These are phyloP conservation scores for Drosophila leontia DNA, from an alignment of 1,140 invertebrate genomes.

Conservation along the genomic window DNA sequence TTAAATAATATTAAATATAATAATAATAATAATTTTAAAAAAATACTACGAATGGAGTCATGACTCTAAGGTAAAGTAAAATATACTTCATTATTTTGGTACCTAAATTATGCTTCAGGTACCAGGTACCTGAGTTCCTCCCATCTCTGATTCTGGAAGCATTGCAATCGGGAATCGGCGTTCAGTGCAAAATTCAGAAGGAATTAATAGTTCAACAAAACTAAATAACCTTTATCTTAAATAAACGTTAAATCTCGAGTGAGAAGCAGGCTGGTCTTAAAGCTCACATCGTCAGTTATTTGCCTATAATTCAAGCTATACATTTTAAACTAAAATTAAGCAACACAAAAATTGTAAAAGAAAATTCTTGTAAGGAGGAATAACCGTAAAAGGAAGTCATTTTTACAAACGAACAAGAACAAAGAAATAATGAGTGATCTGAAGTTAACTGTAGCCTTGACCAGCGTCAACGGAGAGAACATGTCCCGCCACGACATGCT, in stretches of 20 bases:
- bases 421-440: slow-evolving; percentile 91
- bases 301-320: not conserved
- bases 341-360: not conserved
- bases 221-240: not conserved
- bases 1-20: no score
- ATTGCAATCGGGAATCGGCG: slow-evolving; percentile 26
- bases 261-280: slow-evolving; percentile 26
- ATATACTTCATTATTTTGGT: slow-evolving; percentile 4
- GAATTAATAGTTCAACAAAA: not conserved
- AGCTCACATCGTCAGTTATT: not conserved
- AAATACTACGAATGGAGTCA: no score
- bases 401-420: not conserved
- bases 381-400: slow-evolving; percentile 40
- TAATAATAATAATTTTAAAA: no score
- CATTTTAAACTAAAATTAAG: not conserved
- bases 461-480: slow-evolving; percentile 98
- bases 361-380: not conserved
- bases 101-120: not conserved
- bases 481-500: slow-evolving; percentile 99
- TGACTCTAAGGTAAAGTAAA: not conserved
- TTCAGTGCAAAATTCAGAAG: not conserved
- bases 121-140: not conserved
- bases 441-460: slow-evolving; percentile 93
- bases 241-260: not conserved
- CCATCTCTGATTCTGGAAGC: slow-evolving; percentile 42